A percentile compares a stretch with the other conserved stretches of the same genome.
These are phyloP conservation scores for Tachuris rubrigastra DNA, from an alignment of 2,113 vertebrate species.

Conservation along the genomic window DNA sequence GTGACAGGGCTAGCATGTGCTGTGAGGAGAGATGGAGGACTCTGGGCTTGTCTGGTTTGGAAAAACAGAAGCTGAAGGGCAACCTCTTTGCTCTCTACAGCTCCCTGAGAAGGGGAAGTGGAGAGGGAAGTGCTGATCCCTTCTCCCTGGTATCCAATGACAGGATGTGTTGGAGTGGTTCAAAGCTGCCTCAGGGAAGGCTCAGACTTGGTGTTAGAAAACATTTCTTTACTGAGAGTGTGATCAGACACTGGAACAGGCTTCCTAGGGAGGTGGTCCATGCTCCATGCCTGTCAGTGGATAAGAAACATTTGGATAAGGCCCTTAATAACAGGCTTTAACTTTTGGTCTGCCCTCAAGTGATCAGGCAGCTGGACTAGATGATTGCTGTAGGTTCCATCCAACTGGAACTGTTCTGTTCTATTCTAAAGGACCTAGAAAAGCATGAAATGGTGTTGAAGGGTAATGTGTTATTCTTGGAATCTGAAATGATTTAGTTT, in stretches of 20 bases:
- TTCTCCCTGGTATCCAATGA: background rate
- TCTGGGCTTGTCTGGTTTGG: background rate
- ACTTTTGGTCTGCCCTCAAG: background rate
- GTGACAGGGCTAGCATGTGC: background rate
- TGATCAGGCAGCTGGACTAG: background rate
- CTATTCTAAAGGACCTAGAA: background rate
- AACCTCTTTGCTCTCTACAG: background rate
- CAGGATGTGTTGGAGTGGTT: background rate
- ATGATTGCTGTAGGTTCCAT: accelerated
- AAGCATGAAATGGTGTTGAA: background rate
- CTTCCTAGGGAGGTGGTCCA: background rate
- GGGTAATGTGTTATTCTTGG: background rate
- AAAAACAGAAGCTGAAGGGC: background rate
- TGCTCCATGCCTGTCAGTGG: background rate
- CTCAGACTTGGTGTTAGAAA: background rate
- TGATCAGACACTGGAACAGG: background rate
- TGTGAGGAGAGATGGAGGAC: background rate
- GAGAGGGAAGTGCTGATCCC: background rate
- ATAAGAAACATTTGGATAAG: background rate
- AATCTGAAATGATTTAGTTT: background rate
- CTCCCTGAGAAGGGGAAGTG: background rate
- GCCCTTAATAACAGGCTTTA: background rate
- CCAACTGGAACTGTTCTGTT: background rate
- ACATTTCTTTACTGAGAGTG: background rate
- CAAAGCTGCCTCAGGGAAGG: background rate